Conservation (phyloP, 2,888 invertebrate species). For the Diogma glabrata region DNA sequence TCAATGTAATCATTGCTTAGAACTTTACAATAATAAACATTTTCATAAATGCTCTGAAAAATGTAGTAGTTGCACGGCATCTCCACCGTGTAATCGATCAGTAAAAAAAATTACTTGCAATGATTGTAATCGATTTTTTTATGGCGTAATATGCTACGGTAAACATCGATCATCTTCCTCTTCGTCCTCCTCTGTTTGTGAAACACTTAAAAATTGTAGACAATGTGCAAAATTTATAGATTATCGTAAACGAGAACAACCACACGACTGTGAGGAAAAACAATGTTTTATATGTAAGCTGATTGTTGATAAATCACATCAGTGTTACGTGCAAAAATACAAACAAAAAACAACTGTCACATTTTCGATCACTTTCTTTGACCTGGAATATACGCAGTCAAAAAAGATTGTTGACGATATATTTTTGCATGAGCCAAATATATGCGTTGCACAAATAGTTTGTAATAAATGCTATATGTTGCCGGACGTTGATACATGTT, state of each 20-base stretch:
- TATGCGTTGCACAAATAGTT: background rate
- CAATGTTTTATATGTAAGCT: background rate
- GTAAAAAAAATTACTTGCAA: background rate
- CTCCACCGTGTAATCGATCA: background rate
- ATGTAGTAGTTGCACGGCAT: background rate
- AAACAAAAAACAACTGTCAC: background rate
- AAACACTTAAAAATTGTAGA: background rate
- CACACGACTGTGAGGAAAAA: background rate
- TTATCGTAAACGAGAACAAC: too few species aligned
- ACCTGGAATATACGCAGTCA: background rate
- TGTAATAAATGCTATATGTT: background rate
- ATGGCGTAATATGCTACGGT: background rate
- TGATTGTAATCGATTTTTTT: background rate
- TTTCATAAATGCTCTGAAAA: background rate
- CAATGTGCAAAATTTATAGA: background rate
- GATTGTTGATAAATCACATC: background rate
- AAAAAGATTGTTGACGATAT: conserved; percentile 1
- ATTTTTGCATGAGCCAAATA: background rate
- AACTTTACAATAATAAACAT: background rate
- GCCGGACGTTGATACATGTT: background rate
- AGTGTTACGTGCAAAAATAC: conserved; percentile 2
- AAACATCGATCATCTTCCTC: background rate
- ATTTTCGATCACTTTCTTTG: conserved; percentile 1
- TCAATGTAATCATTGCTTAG: background rate
- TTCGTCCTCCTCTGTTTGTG: too few species aligned